Percentiles rank a stretch among this genome's conserved stretches.
phyloP scores from a whole-genome alignment of 2,888 invertebrate species.

The Sussaba pulchella region DNA sequence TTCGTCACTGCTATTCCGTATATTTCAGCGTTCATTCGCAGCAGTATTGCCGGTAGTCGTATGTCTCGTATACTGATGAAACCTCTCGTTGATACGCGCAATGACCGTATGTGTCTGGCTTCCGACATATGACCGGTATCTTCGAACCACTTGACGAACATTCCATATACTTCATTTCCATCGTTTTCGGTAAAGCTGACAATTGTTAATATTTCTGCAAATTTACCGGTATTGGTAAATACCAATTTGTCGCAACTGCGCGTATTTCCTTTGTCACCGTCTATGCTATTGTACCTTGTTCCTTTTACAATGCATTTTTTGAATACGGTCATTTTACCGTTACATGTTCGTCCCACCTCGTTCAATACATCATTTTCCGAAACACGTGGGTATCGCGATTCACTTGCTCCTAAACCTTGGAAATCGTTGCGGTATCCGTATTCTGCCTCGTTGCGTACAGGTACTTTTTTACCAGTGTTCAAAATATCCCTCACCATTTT shows the following conservation, averaged over 20 bases:
- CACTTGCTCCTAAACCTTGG: slow-evolving; percentile 22
- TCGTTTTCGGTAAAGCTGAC: slow-evolving; percentile 34
- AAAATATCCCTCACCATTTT: slow-evolving; percentile 39
- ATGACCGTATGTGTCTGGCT: slow-evolving; percentile 24
- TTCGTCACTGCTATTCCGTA: slow-evolving; percentile 19
- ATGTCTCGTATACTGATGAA: slow-evolving; percentile 31
- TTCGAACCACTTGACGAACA: slow-evolving; percentile 37
- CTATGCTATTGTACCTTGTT: slow-evolving; percentile 43
- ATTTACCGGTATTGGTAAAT: slow-evolving; percentile 22
- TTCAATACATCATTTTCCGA: slow-evolving; percentile 21
- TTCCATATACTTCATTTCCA: slow-evolving; percentile 30
- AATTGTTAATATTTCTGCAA: slow-evolving; percentile 38
- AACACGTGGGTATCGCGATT: slow-evolving; percentile 13
- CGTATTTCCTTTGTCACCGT: slow-evolving; percentile 36
- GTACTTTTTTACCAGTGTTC: slow-evolving; percentile 36
- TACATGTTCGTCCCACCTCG: slow-evolving; percentile 19
- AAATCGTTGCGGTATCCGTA: slow-evolving; percentile 31
- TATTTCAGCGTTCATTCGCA: background rate
- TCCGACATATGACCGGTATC: slow-evolving; percentile 27
- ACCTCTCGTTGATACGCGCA: slow-evolving; percentile 39
- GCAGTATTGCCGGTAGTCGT: slow-evolving; percentile 40
- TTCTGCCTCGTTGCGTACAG: slow-evolving; percentile 33
- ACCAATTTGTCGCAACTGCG: slow-evolving; percentile 38
- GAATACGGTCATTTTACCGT: slow-evolving; percentile 30
- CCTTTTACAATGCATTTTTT: slow-evolving; percentile 43